Evolutionary conservation across 2,113 vertebrate species (phyloP), one percentile per base, ranked within the genome.

Genomic region (Odocoileus hemionus): DNA sequence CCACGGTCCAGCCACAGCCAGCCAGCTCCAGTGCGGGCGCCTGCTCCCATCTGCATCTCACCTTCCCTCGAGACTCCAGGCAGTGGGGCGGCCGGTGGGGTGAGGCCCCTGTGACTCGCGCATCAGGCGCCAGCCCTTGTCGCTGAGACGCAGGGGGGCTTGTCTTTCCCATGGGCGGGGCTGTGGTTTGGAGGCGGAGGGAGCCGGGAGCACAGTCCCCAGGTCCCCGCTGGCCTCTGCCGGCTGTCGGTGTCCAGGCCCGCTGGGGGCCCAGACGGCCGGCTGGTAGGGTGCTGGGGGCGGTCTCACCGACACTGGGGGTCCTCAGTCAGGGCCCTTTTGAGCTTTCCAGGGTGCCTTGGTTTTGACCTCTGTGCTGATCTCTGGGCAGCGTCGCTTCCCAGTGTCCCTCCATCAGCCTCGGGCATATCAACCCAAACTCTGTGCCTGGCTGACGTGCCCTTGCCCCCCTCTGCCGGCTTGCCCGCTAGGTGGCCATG

Each of bases 401-500:
- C 30, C 2, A 1, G 4, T 1, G 11, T 25, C 8, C 45, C 33
- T 6, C 3, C 5, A 16, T 43, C 60, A 1, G 17, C n/a, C 14
- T 30, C 6, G 85, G 2, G 30, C 11, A 43, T 5, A 11, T 2
- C 5, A 13, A 28, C 19, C 15, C 47, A 17, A 1, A 17, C 47
- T 25, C 30, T 4, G 26, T 2, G 25, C 19, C 12, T 25, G 52
- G 52, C 50, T 25, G n/a, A 7, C 1, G 39, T 13, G 10, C 8
- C 14, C 9, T 1, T 1, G 11, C 91, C 23, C 25, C 6, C 43
- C 43, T 45, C 6, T n/a, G 0, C 28, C 0, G 21, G 0, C 50
- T 3, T 80, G 28, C 90, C 7, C 50, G 36, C 0, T 98, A 99
- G 99, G 99, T 99, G 80, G 99, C 99, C 98, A 99, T 99, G 99